Conservation (phyloP, 2,113 vertebrate genomes). For the Phasianus colchicus region DNA sequence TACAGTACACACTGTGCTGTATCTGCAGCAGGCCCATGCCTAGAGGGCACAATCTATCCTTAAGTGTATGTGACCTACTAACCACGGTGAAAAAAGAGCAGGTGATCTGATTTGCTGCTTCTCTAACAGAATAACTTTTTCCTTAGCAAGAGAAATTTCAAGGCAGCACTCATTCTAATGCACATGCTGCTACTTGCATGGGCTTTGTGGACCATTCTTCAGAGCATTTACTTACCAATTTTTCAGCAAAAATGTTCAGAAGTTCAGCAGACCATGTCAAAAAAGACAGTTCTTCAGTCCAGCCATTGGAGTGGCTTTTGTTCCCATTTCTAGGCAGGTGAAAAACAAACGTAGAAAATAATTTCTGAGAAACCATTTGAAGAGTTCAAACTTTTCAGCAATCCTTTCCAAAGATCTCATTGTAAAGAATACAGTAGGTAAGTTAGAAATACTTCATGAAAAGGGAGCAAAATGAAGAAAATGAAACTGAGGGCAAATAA, state of each 20-base stretch:
- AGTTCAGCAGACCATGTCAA: background rate
- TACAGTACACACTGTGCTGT: background rate
- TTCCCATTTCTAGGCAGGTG: background rate
- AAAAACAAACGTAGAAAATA: background rate
- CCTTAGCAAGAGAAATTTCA: background rate
- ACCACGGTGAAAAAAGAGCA: conserved; percentile 3
- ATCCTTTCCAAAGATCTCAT: background rate
- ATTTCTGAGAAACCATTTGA: background rate
- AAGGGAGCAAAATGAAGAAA: background rate
- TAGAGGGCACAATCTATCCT: conserved; percentile 18
- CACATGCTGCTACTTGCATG: background rate
- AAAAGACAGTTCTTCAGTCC: background rate
- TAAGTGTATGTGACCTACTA: conserved; percentile 47
- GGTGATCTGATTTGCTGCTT: conserved; percentile 34
- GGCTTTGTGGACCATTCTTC: background rate
- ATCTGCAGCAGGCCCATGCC: background rate
- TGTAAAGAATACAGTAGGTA: background rate
- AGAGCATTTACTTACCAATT: background rate
- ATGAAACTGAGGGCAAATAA: background rate
- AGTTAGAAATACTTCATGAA: background rate
- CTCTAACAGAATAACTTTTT: conserved; percentile 26
- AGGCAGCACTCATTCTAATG: background rate
- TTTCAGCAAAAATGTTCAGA: conserved; percentile 1
- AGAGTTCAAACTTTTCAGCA: background rate
- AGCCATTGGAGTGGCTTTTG: background rate